phyloP scores from a whole-genome alignment of 2,888 invertebrate genomes.

The Carabus problematicus region DNA sequence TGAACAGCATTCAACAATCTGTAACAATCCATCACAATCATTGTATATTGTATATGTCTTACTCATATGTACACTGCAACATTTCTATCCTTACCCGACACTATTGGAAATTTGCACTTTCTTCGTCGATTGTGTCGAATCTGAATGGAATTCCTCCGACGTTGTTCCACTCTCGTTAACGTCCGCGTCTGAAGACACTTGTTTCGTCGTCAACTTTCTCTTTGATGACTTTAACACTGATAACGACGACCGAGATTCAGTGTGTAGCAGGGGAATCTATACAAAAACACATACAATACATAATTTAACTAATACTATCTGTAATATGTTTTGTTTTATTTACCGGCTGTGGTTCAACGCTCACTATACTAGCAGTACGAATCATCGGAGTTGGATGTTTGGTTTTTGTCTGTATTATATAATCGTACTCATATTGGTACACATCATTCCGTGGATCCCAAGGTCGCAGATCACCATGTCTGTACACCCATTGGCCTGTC shows the following conservation, averaged over 20 bases:
- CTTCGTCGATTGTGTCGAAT: slow-evolving; percentile 55
- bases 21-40: slow-evolving; percentile 43
- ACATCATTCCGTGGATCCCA: slow-evolving; percentile 90
- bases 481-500: slow-evolving; percentile 72
- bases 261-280: slow-evolving; percentile 60
- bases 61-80: neutral
- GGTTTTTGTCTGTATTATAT: slow-evolving; percentile 79
- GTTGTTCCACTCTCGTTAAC: slow-evolving; percentile 59
- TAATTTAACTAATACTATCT: neutral
- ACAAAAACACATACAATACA: neutral
- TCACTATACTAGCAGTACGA: slow-evolving; percentile 73
- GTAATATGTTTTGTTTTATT: neutral
- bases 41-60: neutral
- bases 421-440: slow-evolving; percentile 85
- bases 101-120: slow-evolving; percentile 52
- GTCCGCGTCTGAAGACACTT: slow-evolving; percentile 63
- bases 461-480: slow-evolving; percentile 80
- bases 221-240: slow-evolving; percentile 61
- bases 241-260: slow-evolving; percentile 63
- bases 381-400: slow-evolving; percentile 78
- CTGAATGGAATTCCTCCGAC: slow-evolving; percentile 57
- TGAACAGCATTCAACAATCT: slow-evolving; percentile 54
- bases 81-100: slow-evolving; percentile 48
- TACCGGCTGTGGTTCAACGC: slow-evolving; percentile 65
- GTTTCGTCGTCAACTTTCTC: slow-evolving; percentile 61